phyloP scores from a whole-genome alignment of 2,888 invertebrate genomes.

The Empis stercorea region DNA sequence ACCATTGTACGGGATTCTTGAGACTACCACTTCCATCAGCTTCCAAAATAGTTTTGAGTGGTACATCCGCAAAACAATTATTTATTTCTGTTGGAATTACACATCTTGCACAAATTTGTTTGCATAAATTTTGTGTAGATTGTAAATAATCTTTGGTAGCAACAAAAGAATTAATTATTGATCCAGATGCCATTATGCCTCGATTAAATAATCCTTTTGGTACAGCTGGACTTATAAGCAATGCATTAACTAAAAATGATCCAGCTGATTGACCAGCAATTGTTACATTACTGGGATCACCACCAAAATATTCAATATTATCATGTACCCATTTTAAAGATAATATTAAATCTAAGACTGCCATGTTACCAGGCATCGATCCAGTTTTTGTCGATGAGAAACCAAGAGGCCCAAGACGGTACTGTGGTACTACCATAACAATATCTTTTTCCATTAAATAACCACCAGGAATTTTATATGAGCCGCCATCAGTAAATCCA shows the following conservation, averaged over 20 bases:
- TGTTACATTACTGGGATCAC: conserved; percentile 38
- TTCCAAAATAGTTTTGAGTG: conserved; percentile 21
- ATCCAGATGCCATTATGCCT: conserved; percentile 42
- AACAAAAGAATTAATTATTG: conserved; percentile 38
- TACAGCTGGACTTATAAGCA: conserved; percentile 36
- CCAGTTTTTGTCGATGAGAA: conserved; percentile 39
- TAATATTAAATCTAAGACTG: conserved; percentile 38
- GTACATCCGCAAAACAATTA: conserved; percentile 22
- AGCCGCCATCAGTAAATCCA: conserved; percentile 32
- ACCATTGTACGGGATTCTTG: conserved; percentile 12
- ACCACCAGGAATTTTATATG: conserved; percentile 30
- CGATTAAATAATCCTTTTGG: conserved; percentile 32
- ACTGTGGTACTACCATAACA: conserved; percentile 39
- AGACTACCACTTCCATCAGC: conserved; percentile 9
- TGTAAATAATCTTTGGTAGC: conserved; percentile 24
- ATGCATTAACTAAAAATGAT: conserved; percentile 34
- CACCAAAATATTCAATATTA: conserved; percentile 39
- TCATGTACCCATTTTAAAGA: conserved; percentile 41
- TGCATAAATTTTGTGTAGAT: conserved; percentile 19
- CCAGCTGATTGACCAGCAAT: conserved; percentile 44
- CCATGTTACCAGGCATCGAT: conserved; percentile 42
- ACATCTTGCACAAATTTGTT: conserved; percentile 20
- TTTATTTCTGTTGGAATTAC: conserved; percentile 17
- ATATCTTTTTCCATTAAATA: conserved; percentile 37
- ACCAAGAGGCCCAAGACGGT: conserved; percentile 40